phyloP scores from a whole-genome alignment of 2,797 vertebrate species.

The Chloroceryle inda region DNA sequence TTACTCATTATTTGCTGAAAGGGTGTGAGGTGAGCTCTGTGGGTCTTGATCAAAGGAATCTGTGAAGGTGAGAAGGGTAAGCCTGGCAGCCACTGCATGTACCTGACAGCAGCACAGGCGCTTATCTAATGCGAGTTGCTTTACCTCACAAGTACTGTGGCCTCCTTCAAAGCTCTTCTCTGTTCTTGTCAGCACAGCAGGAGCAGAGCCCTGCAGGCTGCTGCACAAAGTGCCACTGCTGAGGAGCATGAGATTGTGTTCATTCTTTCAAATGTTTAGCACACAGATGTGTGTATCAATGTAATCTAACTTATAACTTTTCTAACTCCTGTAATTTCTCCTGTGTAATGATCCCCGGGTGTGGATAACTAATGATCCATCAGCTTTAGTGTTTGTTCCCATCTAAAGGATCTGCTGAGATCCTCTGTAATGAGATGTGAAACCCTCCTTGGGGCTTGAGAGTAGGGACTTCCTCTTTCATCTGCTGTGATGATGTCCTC shows the following conservation, averaged over 20 bases:
- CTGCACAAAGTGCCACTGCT: background rate
- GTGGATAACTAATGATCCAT: background rate
- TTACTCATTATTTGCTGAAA: background rate
- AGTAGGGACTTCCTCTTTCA: background rate
- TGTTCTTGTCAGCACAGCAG: background rate
- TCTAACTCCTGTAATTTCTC: background rate
- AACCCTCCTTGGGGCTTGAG: background rate
- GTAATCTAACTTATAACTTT: background rate
- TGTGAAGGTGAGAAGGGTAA: background rate
- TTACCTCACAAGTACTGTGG: accelerated
- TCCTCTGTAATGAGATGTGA: background rate
- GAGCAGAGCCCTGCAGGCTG: background rate
- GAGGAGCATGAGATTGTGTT: background rate
- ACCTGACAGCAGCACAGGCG: background rate
- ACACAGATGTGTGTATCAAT: background rate
- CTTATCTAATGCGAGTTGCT: background rate
- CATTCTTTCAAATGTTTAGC: background rate
- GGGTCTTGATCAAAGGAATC: background rate
- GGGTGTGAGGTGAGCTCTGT: background rate
- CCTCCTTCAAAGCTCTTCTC: background rate
- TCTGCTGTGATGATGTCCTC: background rate
- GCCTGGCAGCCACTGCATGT: background rate
- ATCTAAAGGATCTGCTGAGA: background rate
- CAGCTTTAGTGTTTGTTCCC: background rate
- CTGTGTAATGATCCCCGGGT: background rate